Evolutionary conservation across 2,888 invertebrate genomes (phyloP).

Genomic region (Brachylomia viminalis): DNA sequence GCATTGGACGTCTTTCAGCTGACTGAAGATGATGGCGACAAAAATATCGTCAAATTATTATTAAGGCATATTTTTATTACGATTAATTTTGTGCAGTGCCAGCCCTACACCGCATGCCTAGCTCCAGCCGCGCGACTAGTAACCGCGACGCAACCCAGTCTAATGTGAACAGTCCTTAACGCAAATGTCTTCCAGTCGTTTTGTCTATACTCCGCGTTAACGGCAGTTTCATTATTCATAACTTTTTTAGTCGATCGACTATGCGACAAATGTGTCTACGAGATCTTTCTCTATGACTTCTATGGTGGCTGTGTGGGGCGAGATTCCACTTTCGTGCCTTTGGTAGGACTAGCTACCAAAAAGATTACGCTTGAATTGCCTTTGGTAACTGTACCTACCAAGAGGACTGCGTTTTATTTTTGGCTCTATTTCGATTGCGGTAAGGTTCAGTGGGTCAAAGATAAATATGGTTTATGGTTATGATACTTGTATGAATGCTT

Average conservation of each 20-base stretch:
- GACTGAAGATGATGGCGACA: too few relatives aligned
- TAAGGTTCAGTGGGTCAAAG: too few relatives aligned
- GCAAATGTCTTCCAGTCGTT: constrained; percentile 66
- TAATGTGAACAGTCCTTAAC: constrained; percentile 67
- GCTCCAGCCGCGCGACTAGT: constrained; percentile 50
- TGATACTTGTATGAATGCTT: constrained; percentile 6
- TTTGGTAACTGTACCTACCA: too few relatives aligned
- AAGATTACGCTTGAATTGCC: too few relatives aligned
- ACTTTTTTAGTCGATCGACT: constrained; percentile 57
- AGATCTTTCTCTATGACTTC: constrained; percentile 55
- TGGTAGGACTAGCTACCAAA: too few relatives aligned
- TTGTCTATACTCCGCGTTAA: constrained; percentile 63
- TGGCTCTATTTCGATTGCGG: too few relatives aligned
- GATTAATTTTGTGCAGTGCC: too few relatives aligned
- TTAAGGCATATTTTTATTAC: too few relatives aligned
- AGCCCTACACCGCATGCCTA: constrained; percentile 60
- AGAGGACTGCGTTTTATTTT: too few relatives aligned
- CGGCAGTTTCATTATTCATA: constrained; percentile 68
- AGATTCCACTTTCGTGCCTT: too few relatives aligned
- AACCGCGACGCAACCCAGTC: constrained; percentile 62
- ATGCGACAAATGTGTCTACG: constrained; percentile 57
- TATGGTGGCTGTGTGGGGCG: constrained; percentile 39
- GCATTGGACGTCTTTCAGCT: too few relatives aligned
- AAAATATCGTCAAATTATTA: too few relatives aligned
- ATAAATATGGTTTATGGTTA: constrained; percentile 47